Base-by-base conservation (phyloP, 2,797 vertebrate species). In the Brachyalestes nurse region DNA sequence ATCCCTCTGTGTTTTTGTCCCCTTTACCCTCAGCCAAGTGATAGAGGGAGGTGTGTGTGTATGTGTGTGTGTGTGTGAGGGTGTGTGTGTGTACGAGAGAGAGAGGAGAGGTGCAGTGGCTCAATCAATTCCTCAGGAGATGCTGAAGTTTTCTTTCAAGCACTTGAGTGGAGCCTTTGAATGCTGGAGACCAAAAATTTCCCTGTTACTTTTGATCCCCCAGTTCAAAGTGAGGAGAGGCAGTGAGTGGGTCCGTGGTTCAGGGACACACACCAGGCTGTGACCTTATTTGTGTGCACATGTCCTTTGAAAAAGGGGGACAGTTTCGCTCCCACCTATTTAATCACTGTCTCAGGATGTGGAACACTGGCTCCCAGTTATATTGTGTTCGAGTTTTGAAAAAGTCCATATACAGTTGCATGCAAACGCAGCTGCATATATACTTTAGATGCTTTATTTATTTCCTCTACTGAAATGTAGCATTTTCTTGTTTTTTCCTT, bases 171-270 rank as follows among this genome's bases (percentile, higher is more conserved):
- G 89, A 90, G 87, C 92, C 91, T 94, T 92, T 93, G 92, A 93
- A 91, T 90, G 87, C 87, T 47, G 82, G 89, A 91, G 90, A 94
- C 91, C 90, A 89, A 93, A 93, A 92, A 93, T 90, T 90, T 93
- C 90, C 90, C 86, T 89, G 90, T 91, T 91, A 92, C 92, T 93
- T 95, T 95, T 95, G 94, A 95, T 95, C 93, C 82, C 64, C 88
- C 89, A 87, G 92, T 94, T 94, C 93, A 95, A 94, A 95, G 94
- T 93, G 28, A 75, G 78, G 66, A 73, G 70, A 77, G 81, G 84
- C 77, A 80, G 79, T 78, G 77, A 85, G 84, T 84, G 86, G 83
- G 82, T 78, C 85, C 75, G 67, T 71, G 83, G 84, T 86, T 75
- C 85, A 84, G 84, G 90, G 85, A 87, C 87, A 90, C 90, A 92